Evolutionary conservation across 2,888 invertebrate species (phyloP), one percentile per base, ranked within the genome.

Genomic region (Dusona sp.): DNA sequence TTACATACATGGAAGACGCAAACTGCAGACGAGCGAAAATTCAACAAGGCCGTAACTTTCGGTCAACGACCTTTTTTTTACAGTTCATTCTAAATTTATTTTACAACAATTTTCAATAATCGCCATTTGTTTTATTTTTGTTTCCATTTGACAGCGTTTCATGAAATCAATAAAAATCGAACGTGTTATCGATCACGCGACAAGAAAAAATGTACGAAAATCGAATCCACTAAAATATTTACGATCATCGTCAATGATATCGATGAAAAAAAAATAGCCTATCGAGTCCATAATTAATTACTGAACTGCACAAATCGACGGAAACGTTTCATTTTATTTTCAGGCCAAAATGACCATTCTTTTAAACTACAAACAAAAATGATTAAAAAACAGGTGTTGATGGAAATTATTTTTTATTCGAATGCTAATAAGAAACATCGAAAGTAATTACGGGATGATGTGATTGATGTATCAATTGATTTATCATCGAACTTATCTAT

Each of bases 401-500:
- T 16, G 16, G 29, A 29, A 61, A 61, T 29, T 29, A 13, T 16
- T 16, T 13, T 22, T 61, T 29, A 61, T 61, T n/a, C 29, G 57
- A 25, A 2, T 3, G 16, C 1, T 6, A 25, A 61, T 6, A 16
- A 61, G 16, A 13, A 16, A 29, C 6, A n/a, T n/a, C n/a, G 16
- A 29, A 29, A 29, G 16, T 29, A 29, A 61, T 29, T 13, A 16
- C 29, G 61, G 25, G 22, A 61, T 16, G 13, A 61, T 29, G 13
- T 61, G 61, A 61, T 61, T 29, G 61, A 61, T 61, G 61, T 4
- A 25, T 61, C 61, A 16, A 61, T 61, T 61, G 61, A 16, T 42
- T 61, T 61, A 61, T 61, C 61, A 61, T 61, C 16, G 29, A 61
- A 29, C 29, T 61, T 61, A 61, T 7, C 61, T 29, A 16, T 29